These are phyloP conservation scores for Columba janthina DNA, from an alignment of 2,113 vertebrate genomes.

Conservation along the genomic window DNA sequence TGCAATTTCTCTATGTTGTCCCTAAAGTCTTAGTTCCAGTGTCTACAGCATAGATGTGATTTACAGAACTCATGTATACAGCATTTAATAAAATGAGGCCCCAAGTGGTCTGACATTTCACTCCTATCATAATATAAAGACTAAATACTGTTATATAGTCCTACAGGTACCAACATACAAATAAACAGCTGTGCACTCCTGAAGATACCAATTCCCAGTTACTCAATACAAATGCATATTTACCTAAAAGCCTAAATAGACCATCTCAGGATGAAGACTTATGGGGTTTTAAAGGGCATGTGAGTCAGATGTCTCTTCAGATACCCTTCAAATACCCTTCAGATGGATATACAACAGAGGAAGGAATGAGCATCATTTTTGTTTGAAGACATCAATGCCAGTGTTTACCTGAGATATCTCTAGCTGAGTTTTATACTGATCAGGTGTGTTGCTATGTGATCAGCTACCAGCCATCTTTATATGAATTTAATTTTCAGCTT, in stretches of 20 bases:
- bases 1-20: background rate
- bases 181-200: background rate
- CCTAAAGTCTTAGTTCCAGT: background rate
- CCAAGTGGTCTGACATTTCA: background rate
- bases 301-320: background rate
- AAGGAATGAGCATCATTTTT: rapidly evolving
- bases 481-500: background rate
- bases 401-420: rapidly evolving
- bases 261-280: background rate
- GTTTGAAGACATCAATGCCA: background rate
- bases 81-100: background rate
- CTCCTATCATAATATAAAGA: background rate
- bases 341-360: rapidly evolving
- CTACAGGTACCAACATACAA: background rate
- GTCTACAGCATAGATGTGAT: background rate
- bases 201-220: background rate
- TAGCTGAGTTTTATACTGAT: background rate
- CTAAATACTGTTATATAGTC: background rate
- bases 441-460: rapidly evolving
- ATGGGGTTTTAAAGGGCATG: background rate
- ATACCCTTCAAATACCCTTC: background rate
- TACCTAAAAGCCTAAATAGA: background rate
- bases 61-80: background rate
- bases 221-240: background rate
- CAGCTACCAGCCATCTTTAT: background rate